phyloP scores from a whole-genome alignment of 2,797 vertebrate genomes.

The Chiroxiphia lanceolata region DNA sequence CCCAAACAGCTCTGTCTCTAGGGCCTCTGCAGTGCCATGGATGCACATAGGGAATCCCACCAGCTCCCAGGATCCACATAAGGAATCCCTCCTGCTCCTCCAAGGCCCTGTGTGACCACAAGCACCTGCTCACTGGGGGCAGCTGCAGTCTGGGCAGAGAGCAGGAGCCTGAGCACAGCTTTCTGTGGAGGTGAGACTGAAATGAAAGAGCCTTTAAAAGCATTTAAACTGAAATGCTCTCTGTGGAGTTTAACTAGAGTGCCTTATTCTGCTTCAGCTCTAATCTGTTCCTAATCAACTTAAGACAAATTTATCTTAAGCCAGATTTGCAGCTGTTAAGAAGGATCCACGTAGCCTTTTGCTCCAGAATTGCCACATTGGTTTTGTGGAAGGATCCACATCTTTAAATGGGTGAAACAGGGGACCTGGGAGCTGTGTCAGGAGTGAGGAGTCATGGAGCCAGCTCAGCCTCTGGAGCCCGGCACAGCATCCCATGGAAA shows the following conservation, averaged over 20 bases:
- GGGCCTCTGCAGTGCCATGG: not conserved
- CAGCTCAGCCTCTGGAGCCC: not conserved
- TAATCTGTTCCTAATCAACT: slow-evolving; percentile 47
- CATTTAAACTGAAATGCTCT: not conserved
- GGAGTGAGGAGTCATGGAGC: accelerated
- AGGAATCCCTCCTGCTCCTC: not conserved
- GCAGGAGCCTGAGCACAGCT: not conserved
- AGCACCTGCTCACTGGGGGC: accelerated
- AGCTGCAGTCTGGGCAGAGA: not conserved
- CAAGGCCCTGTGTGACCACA: accelerated
- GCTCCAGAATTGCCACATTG: not conserved
- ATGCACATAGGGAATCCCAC: accelerated
- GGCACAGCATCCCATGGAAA: not conserved
- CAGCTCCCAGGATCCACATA: not conserved
- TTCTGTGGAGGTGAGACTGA: not conserved
- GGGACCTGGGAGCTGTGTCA: accelerated
- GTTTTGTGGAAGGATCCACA: not conserved
- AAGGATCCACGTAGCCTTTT: not conserved
- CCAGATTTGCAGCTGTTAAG: slow-evolving; percentile 42
- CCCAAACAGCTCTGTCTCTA: not conserved
- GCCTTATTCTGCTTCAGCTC: not conserved
- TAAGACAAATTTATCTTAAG: slow-evolving; percentile 35
- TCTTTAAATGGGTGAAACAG: accelerated
- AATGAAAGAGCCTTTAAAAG: not conserved
- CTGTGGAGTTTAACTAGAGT: not conserved